Percentiles rank a stretch among this genome's conserved stretches.
These are phyloP conservation scores for Ectemnius lituratus DNA, from an alignment of 2,888 invertebrate genomes.

Conservation along the genomic window DNA sequence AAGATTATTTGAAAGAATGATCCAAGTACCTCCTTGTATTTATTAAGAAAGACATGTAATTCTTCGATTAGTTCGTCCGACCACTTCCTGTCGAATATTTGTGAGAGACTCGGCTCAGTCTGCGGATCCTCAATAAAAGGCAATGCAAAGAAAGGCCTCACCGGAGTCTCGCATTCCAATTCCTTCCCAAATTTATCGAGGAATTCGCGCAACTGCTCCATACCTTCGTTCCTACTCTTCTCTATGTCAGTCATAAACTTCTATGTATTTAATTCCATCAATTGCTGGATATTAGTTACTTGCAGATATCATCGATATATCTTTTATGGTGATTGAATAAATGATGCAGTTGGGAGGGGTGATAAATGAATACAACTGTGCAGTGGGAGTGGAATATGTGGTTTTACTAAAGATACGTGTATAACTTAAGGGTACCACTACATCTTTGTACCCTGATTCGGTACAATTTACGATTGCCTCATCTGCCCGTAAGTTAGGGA, in stretches of 20 bases:
- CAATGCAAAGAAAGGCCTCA: slow-evolving; percentile 80
- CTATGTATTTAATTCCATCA: slow-evolving; percentile 44
- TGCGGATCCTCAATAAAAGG: slow-evolving; percentile 80
- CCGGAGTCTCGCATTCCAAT: slow-evolving; percentile 79
- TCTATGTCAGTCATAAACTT: slow-evolving; percentile 45
- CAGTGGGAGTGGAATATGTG: too few species aligned
- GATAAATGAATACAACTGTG: background rate
- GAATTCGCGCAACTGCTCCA: slow-evolving; percentile 74
- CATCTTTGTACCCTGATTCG: slow-evolving; percentile 15
- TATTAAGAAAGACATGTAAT: slow-evolving; percentile 54
- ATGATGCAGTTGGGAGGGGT: background rate
- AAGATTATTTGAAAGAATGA: too few species aligned
- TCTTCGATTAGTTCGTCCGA: slow-evolving; percentile 49
- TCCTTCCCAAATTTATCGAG: slow-evolving; percentile 77
- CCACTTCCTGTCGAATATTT: slow-evolving; percentile 77
- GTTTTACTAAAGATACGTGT: slow-evolving; percentile 6
- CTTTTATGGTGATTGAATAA: background rate
- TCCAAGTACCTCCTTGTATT: slow-evolving; percentile 43
- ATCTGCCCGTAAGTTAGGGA: background rate
- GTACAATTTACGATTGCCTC: slow-evolving; percentile 3
- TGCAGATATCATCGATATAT: background rate
- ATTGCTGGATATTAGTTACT: slow-evolving; percentile 12
- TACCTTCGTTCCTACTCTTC: slow-evolving; percentile 56
- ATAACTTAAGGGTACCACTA: slow-evolving; percentile 38
- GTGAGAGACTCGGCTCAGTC: slow-evolving; percentile 79